A percentile compares a stretch with the other conserved stretches of the same genome.
phyloP scores from a whole-genome alignment of 2,797 vertebrate species.

The Salmo trutta region DNA sequence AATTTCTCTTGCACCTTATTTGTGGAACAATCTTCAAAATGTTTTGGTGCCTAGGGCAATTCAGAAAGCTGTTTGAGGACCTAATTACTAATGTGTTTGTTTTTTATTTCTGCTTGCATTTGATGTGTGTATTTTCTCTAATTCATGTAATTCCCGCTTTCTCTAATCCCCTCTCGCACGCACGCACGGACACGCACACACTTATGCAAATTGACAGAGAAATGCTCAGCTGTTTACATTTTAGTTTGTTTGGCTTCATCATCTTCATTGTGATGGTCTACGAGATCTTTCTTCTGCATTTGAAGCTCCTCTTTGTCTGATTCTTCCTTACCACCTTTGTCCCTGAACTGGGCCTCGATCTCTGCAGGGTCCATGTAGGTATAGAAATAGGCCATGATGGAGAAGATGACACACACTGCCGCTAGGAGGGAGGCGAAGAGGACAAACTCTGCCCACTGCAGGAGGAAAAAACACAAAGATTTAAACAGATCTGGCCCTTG shows the following conservation, averaged over 20 bases:
- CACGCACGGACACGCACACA: background rate
- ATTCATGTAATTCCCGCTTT: no score
- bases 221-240: slow-evolving; percentile 47
- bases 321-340: slow-evolving; percentile 56
- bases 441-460: slow-evolving; percentile 90
- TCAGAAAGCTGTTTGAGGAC: no score
- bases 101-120: no score
- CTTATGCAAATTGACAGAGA: background rate
- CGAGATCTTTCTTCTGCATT: slow-evolving; percentile 48
- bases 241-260: slow-evolving; percentile 37
- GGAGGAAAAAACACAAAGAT: slow-evolving; percentile 19
- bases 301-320: slow-evolving; percentile 39
- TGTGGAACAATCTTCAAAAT: no score
- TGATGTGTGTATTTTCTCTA: no score
- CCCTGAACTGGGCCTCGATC: slow-evolving; percentile 82
- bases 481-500: slow-evolving; percentile 2
- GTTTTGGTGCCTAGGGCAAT: no score
- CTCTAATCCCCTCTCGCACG: no score
- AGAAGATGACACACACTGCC: slow-evolving; percentile 87
- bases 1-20: no score
- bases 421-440: slow-evolving; percentile 88
- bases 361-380: slow-evolving; percentile 87
- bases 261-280: slow-evolving; percentile 12
- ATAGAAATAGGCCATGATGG: slow-evolving; percentile 90
- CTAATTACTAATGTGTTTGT: no score